Evolutionary conservation across 2,888 invertebrate species (phyloP), one percentile per base, ranked within the genome.

Genomic region (Branchipolynoe longqiensis): DNA sequence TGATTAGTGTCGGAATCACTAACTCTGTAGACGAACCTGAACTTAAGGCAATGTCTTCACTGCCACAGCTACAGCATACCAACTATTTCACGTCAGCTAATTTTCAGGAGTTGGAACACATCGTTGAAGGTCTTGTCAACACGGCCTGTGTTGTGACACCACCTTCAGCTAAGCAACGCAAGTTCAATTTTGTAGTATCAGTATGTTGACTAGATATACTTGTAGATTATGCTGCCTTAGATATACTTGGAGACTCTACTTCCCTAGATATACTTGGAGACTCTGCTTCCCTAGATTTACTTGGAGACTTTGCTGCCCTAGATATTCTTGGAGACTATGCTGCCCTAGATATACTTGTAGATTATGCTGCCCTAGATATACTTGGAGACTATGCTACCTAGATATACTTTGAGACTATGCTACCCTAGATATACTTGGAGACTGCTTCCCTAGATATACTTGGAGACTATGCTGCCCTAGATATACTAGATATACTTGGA

Each of bases 51-150:
- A 86, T 86, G 8, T 85, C 86, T 4, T 85, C 85, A 6, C 38
- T 36, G n/a, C 86, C 86, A 18, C 86, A 86, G 33, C 25, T 85
- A 14, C 87, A 89, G 41, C 36, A 54, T 1, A 88, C 88, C 0
- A 83, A 88, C 12, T 87, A 87, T 8, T 90, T 91, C 73, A 84
- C 85, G 40, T 88, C 90, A 0, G 86, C 89, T 6, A 83, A 85
- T 58, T 86, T 86, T 59, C 36, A 25, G n/a, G n/a, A 59, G 33
- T 36, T 82, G 82, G 59, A 82, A 25, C 22, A 36, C 36, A 58
- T 82, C 38, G 25, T 82, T 18, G 59, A 58, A 22, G 31, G 18
- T 18, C 56, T 82, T 56, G 22, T 82, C 2, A 25, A 31, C 12
- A 56, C 38, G 31, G 82, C 82, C 58, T 82, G 78, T 48, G 78